Evolutionary conservation across 2,113 vertebrate species (phyloP).

Genomic region (Dolichotis patagonum): DNA sequence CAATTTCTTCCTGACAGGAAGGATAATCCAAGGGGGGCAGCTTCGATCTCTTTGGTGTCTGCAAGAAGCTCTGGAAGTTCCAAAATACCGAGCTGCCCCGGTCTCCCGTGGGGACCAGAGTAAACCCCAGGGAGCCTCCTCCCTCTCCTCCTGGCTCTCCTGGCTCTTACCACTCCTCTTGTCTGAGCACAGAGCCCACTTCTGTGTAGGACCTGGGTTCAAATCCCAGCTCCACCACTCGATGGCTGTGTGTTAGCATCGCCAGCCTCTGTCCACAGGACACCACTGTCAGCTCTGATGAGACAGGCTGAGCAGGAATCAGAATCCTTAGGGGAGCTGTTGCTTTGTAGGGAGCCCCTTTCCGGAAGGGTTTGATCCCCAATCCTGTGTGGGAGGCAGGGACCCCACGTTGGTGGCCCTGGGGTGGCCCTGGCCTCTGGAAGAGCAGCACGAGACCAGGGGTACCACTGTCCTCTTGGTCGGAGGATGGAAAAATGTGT

Average conservation of each 20-base stretch:
- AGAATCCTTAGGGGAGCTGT: fast-evolving
- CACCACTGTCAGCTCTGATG: neutral
- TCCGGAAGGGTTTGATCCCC: neutral
- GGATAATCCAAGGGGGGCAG: neutral
- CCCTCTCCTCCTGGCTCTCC: fast-evolving
- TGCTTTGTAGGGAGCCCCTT: neutral
- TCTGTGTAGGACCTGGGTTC: fast-evolving
- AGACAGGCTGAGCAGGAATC: fast-evolving
- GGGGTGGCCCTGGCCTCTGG: neutral
- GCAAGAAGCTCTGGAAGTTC: neutral
- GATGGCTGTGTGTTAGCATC: neutral
- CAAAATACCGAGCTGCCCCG: too few relatives aligned
- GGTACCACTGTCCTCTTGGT: neutral
- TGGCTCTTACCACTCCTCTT: fast-evolving
- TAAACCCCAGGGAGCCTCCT: fast-evolving
- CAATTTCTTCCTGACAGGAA: neutral
- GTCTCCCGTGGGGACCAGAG: neutral
- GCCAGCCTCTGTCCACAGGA: neutral
- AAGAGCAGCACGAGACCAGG: too few relatives aligned
- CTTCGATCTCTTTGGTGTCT: neutral
- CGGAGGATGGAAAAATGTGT: fast-evolving
- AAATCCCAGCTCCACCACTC: neutral
- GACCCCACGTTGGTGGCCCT: neutral
- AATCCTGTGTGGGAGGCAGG: neutral
- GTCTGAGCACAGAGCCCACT: neutral